A percentile compares a stretch with the other conserved stretches of the same genome.
Evolutionary conservation across 2,888 invertebrate genomes (phyloP).

Genomic region (Eupithecia abbreviata): DNA sequence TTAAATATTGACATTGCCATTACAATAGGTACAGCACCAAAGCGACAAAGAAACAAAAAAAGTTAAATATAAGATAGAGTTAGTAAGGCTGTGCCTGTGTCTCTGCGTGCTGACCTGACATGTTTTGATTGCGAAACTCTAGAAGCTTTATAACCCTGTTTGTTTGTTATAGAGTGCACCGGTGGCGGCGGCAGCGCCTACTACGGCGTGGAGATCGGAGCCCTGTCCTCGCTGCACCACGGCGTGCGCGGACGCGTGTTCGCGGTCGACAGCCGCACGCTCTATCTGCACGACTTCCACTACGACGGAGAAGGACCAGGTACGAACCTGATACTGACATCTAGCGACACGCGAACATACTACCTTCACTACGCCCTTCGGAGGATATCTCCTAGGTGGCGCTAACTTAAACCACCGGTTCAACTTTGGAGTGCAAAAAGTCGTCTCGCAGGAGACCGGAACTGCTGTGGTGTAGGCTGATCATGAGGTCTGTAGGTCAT

Average conservation of each 20-base stretch:
- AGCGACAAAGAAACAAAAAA: no score
- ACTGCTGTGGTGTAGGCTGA: background rate
- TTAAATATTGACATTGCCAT: no score
- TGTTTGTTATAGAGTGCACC: conserved; percentile 34
- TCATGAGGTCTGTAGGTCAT: background rate
- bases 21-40: no score
- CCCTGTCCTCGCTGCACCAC: conserved; percentile 91
- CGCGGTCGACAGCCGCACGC: conserved; percentile 93
- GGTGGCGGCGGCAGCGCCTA: conserved; percentile 67
- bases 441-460: background rate
- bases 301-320: conserved; percentile 97
- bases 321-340: conserved; percentile 62
- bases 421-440: background rate
- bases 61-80: no score
- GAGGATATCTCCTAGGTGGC: background rate
- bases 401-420: no score
- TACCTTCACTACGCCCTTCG: no score
- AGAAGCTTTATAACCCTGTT: background rate
- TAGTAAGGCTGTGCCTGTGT: no score
- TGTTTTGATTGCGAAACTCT: background rate
- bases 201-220: conserved; percentile 90
- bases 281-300: conserved; percentile 93
- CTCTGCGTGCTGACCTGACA: no score
- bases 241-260: conserved; percentile 93
- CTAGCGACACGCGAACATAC: background rate